A percentile compares a stretch with the other conserved stretches of the same genome.
phyloP scores from a whole-genome alignment of 2,113 vertebrate genomes.

The Ramphastos sulfuratus region DNA sequence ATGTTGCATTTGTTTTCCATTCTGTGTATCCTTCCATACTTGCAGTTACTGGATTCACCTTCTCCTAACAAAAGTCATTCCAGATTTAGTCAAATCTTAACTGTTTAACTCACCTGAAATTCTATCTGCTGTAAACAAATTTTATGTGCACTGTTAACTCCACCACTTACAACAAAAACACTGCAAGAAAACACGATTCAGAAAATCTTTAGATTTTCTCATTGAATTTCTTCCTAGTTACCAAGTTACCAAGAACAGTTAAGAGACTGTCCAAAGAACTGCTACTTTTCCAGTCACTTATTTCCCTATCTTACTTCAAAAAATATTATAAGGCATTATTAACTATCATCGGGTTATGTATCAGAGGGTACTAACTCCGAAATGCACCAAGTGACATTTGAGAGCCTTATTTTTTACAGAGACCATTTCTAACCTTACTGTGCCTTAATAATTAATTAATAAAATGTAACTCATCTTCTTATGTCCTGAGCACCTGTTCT shows the following conservation, averaged over 20 bases:
- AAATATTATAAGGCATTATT: not conserved
- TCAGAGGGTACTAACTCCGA: not conserved
- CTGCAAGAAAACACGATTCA: not conserved
- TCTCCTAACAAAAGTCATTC: not conserved
- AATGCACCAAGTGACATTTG: not conserved
- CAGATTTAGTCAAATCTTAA: not conserved
- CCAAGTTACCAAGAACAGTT: not conserved
- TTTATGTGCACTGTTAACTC: not conserved
- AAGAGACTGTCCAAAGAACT: not conserved
- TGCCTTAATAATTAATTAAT: not conserved
- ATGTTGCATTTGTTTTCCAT: not conserved
- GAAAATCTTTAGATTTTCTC: not conserved
- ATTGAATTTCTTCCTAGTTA: not conserved
- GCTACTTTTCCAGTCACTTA: not conserved
- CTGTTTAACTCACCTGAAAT: not conserved
- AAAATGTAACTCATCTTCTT: not conserved
- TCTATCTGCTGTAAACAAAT: not conserved
- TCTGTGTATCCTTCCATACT: not conserved
- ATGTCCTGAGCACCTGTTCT: not conserved
- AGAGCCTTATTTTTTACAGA: not conserved
- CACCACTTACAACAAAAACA: not conserved
- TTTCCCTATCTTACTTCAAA: not conserved
- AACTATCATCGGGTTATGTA: not conserved
- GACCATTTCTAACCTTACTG: not conserved
- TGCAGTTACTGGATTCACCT: not conserved